A percentile compares a stretch with the other conserved stretches of the same genome.
phyloP scores from a whole-genome alignment of 2,797 vertebrate species.

The Falco peregrinus region DNA sequence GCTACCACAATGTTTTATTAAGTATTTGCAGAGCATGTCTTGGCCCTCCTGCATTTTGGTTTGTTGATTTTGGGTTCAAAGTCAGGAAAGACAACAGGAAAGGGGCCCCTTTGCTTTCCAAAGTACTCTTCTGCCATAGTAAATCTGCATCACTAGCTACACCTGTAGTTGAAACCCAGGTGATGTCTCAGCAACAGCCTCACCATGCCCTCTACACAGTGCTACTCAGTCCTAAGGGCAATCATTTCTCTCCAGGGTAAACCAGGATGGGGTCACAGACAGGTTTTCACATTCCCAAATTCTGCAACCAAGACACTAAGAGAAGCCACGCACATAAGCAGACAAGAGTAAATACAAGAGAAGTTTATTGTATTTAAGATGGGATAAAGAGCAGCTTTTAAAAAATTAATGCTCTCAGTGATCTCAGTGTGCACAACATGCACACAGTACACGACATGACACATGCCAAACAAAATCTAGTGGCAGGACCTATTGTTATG shows the following conservation, averaged over 20 bases:
- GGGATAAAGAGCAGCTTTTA: neutral
- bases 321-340: neutral
- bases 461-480: neutral
- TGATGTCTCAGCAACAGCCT: neutral
- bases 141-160: neutral
- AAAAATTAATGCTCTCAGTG: neutral
- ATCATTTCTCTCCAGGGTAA: neutral
- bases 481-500: neutral
- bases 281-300: neutral
- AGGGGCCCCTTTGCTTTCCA: neutral
- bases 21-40: neutral
- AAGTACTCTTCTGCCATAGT: neutral
- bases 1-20: neutral
- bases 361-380: neutral
- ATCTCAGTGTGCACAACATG: neutral
- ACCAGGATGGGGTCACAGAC: rapidly evolving
- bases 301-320: neutral
- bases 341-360: neutral
- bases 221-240: neutral
- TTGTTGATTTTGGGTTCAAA: conserved; percentile 1
- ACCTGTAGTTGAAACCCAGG: neutral
- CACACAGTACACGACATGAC: rapidly evolving
- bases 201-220: neutral
- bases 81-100: neutral
- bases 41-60: neutral